phyloP scores from a whole-genome alignment of 2,113 vertebrate species.

The Sitta europaea region DNA sequence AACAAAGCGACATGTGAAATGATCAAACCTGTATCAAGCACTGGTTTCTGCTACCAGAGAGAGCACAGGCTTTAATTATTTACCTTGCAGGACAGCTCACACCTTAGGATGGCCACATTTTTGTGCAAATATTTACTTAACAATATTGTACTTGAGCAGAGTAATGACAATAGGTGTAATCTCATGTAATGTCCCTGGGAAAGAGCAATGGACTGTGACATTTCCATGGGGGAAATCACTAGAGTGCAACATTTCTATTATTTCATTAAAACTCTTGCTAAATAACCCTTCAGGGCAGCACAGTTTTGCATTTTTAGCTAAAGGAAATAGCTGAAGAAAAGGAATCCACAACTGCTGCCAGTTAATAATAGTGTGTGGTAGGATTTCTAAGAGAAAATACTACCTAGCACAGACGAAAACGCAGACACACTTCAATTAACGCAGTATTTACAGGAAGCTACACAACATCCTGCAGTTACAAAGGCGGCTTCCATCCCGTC shows the following conservation, averaged over 20 bases:
- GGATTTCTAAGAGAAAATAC: neutral
- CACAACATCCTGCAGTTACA: neutral
- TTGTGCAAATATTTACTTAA: conserved; percentile 80
- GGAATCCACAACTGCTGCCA: neutral
- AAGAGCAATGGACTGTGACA: conserved; percentile 56
- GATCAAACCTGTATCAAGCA: conserved; percentile 76
- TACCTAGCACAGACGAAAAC: neutral
- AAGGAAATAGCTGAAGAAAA: conserved; percentile 20
- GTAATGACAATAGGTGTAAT: conserved; percentile 70
- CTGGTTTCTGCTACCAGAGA: conserved; percentile 56
- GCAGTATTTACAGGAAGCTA: neutral
- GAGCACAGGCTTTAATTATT: conserved; percentile 77
- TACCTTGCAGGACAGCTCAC: conserved; percentile 65
- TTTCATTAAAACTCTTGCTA: conserved; percentile 63
- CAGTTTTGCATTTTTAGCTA: conserved; percentile 2
- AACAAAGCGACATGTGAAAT: conserved; percentile 76
- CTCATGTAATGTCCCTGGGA: conserved; percentile 52
- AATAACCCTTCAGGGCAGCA: conserved; percentile 20
- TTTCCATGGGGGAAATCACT: conserved; percentile 38
- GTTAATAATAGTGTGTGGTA: neutral
- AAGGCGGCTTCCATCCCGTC: neutral
- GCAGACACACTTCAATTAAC: conserved; percentile 23
- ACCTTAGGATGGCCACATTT: conserved; percentile 61
- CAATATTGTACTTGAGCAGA: conserved; percentile 68
- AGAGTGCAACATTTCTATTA: conserved; percentile 19